Conservation (phyloP, 2,797 vertebrate genomes). For the Semotilus atromaculatus region DNA sequence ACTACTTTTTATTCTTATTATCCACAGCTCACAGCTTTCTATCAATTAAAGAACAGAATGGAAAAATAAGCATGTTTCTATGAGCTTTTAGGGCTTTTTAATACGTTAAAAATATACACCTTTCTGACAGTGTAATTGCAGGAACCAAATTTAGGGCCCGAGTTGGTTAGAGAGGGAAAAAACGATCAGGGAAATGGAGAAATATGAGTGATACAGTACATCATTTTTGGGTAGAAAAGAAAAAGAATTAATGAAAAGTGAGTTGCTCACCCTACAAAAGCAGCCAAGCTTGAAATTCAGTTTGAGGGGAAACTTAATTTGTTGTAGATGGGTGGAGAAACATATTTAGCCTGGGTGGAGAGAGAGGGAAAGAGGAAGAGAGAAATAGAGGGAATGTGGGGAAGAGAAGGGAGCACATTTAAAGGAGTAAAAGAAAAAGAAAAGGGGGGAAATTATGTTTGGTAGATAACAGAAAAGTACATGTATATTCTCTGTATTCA, state of each 20-base stretch:
- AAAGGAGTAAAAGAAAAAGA: conserved; percentile 4
- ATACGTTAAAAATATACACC: conserved; percentile 88
- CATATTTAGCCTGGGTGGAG: conserved; percentile 87
- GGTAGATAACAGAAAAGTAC: conserved; percentile 75
- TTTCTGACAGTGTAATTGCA: conserved; percentile 94
- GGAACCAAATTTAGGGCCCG: conserved; percentile 81
- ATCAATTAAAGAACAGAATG: conserved; percentile 59
- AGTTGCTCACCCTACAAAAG: conserved; percentile 90
- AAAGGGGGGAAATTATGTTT: background rate
- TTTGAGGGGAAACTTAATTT: conserved; percentile 98
- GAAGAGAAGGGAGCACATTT: background rate
- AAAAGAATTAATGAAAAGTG: conserved; percentile 97
- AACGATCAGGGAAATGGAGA: conserved; percentile 60
- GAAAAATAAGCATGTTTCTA: conserved; percentile 84
- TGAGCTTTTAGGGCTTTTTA: conserved; percentile 89
- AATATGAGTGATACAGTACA: conserved; percentile 87
- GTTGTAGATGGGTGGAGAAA: conserved; percentile 96
- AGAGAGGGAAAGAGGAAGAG: conserved; percentile 29
- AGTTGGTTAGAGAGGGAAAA: conserved; percentile 62
- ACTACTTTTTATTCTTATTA: background rate
- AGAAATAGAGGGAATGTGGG: conserved; percentile 18
- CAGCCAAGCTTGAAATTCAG: conserved; percentile 98
- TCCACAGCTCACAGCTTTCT: background rate
- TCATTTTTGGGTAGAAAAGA: conserved; percentile 86
- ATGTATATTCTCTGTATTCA: background rate